These are phyloP conservation scores for Mus caroli DNA, from an alignment of 2,797 vertebrate genomes.

Conservation along the genomic window DNA sequence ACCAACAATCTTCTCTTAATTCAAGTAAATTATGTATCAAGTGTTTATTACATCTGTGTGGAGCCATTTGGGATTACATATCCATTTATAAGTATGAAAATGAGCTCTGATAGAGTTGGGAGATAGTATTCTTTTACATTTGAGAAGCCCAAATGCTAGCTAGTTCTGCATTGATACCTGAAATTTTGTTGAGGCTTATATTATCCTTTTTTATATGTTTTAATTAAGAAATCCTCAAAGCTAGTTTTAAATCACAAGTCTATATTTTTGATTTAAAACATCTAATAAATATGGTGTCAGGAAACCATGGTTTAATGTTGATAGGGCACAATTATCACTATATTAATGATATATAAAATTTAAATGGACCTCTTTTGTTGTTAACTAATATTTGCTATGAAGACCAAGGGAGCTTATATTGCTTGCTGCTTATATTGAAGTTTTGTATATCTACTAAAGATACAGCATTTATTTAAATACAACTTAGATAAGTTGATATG, in stretches of 20 bases:
- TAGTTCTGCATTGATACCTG: slow-evolving; percentile 1
- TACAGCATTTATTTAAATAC: slow-evolving; percentile 2
- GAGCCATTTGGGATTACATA: neutral
- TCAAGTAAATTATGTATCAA: slow-evolving; percentile 57
- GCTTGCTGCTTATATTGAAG: neutral
- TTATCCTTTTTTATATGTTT: neutral
- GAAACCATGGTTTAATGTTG: neutral
- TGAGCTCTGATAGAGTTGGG: neutral
- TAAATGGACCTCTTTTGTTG: neutral
- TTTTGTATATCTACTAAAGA: neutral
- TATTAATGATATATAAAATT: neutral
- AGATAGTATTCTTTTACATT: neutral
- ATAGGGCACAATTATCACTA: neutral
- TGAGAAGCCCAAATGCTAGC: neutral
- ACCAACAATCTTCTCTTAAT: neutral
- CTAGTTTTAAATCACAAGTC: slow-evolving; percentile 26
- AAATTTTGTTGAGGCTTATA: neutral
- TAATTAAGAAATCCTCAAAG: neutral
- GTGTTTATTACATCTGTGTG: neutral
- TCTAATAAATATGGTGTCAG: neutral
- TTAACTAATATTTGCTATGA: neutral
- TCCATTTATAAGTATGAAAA: neutral
- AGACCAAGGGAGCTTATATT: slow-evolving; percentile 57
- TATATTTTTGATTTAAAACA: slow-evolving; percentile 42
- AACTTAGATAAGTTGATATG: slow-evolving; percentile 3